These are phyloP conservation scores for Melanaphis sacchari DNA, from an alignment of 1,140 invertebrate genomes.

Conservation along the genomic window DNA sequence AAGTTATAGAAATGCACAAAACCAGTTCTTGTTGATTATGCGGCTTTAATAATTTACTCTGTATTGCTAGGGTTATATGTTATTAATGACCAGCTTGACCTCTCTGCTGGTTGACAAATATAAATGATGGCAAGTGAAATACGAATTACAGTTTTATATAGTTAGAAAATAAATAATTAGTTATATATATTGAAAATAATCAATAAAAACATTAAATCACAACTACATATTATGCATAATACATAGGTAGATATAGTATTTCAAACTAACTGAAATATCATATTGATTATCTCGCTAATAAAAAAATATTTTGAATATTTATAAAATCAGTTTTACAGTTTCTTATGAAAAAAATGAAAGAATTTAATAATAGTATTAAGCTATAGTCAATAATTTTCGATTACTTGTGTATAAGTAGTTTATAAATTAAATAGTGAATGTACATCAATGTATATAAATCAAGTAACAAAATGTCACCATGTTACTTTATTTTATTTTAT, in stretches of 20 bases:
- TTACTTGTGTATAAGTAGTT: too few species aligned
- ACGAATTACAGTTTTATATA: constrained; percentile 43
- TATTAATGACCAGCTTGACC: constrained; percentile 56
- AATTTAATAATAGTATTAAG: too few species aligned
- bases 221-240: background rate
- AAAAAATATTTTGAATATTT: background rate
- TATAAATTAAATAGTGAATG: too few species aligned
- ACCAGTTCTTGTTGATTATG: constrained; percentile 57
- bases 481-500: too few species aligned
- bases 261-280: background rate
- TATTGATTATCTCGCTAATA: background rate
- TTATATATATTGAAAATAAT: constrained; percentile 11
- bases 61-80: constrained; percentile 50
- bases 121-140: constrained; percentile 53
- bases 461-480: too few species aligned
- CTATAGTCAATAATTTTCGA: too few species aligned
- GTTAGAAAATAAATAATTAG: constrained; percentile 8
- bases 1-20: constrained; percentile 51
- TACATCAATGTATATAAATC: too few species aligned
- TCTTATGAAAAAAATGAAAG: too few species aligned
- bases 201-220: constrained; percentile 7
- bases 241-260: background rate
- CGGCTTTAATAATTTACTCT: constrained; percentile 55
- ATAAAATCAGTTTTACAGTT: background rate
- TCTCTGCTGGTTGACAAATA: constrained; percentile 57